Percentiles rank a stretch among this genome's conserved stretches.
These are phyloP conservation scores for Pherbina coryleti DNA, from an alignment of 2,888 invertebrate species.

Conservation along the genomic window DNA sequence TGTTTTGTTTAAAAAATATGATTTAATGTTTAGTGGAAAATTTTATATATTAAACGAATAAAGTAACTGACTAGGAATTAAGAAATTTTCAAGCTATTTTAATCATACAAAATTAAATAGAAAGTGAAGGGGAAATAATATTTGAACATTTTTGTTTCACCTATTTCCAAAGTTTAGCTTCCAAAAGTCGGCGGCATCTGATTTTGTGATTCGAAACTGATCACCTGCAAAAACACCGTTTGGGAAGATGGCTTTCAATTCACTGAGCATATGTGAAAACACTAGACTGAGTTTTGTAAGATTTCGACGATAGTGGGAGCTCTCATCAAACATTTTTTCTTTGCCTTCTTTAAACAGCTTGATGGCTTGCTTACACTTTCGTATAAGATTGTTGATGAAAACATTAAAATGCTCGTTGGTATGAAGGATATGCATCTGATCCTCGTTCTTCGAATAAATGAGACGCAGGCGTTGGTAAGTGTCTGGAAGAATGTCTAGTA, in stretches of 20 bases:
- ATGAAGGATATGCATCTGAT: slow-evolving; percentile 92
- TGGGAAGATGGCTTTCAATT: slow-evolving; percentile 98
- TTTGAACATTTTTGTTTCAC: slow-evolving; percentile 71
- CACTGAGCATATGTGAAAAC: slow-evolving; percentile 99
- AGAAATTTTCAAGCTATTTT: too few species aligned
- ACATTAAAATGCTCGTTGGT: slow-evolving; percentile 97
- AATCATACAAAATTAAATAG: too few species aligned
- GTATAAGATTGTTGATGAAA: slow-evolving; percentile 97
- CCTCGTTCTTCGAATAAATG: slow-evolving; percentile 97
- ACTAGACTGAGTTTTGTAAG: slow-evolving; percentile 97
- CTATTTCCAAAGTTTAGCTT: slow-evolving; percentile 95
- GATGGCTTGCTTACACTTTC: slow-evolving; percentile 98
- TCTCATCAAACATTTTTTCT: slow-evolving; percentile 98
- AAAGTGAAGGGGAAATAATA: too few species aligned
- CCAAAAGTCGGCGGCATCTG: slow-evolving; percentile 99
- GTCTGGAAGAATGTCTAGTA: slow-evolving; percentile 98
- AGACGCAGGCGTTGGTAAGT: slow-evolving; percentile 96
- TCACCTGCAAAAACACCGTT: slow-evolving; percentile 96
- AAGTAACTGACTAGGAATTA: too few species aligned
- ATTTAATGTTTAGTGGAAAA: too few species aligned
- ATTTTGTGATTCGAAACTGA: slow-evolving; percentile 98
- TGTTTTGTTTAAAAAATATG: too few species aligned
- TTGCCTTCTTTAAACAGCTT: slow-evolving; percentile 98
- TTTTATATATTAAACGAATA: too few species aligned
- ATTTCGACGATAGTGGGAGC: slow-evolving; percentile 92